These are phyloP conservation scores for Pectinophora gossypiella DNA, from an alignment of 1,140 invertebrate species.

Conservation along the genomic window DNA sequence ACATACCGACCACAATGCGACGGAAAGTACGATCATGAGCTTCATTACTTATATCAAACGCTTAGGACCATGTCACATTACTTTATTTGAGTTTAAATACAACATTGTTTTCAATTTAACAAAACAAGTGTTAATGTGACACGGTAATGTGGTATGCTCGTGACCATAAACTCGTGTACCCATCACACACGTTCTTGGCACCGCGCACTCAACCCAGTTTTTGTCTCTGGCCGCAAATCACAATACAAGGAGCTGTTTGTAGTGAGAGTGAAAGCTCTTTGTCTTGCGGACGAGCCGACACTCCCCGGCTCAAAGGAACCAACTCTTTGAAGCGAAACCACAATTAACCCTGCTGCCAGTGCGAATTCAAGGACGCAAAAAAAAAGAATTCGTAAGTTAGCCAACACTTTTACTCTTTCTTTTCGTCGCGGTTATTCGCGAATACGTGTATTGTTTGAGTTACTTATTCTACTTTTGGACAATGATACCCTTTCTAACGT, in stretches of 20 bases:
- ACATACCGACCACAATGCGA: too few relatives aligned
- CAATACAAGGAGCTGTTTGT: constrained; percentile 14
- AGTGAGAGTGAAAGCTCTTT: constrained; percentile 55
- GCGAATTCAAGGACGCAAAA: constrained; percentile 62
- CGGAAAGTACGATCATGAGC: too few relatives aligned
- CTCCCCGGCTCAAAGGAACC: constrained; percentile 40
- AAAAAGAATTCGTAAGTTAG: constrained; percentile 46
- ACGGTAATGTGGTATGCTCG: too few relatives aligned
- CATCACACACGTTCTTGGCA: too few relatives aligned
- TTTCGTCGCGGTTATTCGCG: constrained; percentile 36
- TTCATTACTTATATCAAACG: too few relatives aligned
- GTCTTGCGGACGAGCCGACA: constrained; percentile 33
- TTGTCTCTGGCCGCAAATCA: not conserved
- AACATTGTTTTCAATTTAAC: too few relatives aligned
- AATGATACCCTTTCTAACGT: constrained; percentile 25
- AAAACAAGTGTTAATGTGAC: too few relatives aligned
- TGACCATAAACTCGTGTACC: too few relatives aligned
- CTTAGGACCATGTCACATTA: too few relatives aligned
- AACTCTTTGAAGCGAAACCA: constrained; percentile 69
- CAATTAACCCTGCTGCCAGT: constrained; percentile 65
- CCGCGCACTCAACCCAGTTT: not conserved
- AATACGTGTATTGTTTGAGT: constrained; percentile 27
- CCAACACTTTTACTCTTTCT: constrained; percentile 51
- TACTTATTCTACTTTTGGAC: constrained; percentile 20
- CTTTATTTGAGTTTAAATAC: too few relatives aligned